These are phyloP conservation scores for Cichlasoma orientale DNA, from an alignment of 2,797 vertebrate genomes.

Conservation along the genomic window DNA sequence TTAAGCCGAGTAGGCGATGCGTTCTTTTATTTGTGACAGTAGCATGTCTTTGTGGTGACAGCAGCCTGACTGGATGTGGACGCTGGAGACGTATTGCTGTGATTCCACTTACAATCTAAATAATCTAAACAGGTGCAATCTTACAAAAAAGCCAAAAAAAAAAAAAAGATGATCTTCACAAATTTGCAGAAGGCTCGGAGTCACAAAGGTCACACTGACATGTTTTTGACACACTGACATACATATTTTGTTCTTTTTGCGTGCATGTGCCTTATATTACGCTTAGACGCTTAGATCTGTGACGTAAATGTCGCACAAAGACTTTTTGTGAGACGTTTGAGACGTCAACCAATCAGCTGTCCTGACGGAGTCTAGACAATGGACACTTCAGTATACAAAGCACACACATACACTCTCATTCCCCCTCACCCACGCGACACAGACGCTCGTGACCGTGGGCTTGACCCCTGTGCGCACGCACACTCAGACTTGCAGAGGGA, in stretches of 20 bases:
- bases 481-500: slow-evolving; percentile 22
- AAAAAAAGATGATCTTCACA: neutral
- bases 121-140: neutral
- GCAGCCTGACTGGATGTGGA: neutral
- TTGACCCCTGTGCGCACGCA: slow-evolving; percentile 43
- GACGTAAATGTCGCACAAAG: neutral
- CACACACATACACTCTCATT: slow-evolving; percentile 17
- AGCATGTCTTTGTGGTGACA: neutral
- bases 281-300: neutral
- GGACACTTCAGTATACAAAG: slow-evolving; percentile 29
- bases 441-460: slow-evolving; percentile 58
- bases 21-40: neutral
- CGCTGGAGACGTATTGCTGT: neutral
- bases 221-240: neutral
- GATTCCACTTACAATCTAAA: neutral
- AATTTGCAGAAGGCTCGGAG: neutral
- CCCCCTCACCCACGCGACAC: slow-evolving; percentile 21
- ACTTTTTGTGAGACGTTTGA: neutral
- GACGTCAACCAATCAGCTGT: slow-evolving; percentile 43
- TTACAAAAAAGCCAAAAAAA: neutral
- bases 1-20: neutral
- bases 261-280: neutral
- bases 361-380: slow-evolving; percentile 56
- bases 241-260: neutral
- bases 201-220: neutral